Base-by-base conservation (phyloP, 2,797 vertebrate species). In the Catostomus latipinnis region DNA sequence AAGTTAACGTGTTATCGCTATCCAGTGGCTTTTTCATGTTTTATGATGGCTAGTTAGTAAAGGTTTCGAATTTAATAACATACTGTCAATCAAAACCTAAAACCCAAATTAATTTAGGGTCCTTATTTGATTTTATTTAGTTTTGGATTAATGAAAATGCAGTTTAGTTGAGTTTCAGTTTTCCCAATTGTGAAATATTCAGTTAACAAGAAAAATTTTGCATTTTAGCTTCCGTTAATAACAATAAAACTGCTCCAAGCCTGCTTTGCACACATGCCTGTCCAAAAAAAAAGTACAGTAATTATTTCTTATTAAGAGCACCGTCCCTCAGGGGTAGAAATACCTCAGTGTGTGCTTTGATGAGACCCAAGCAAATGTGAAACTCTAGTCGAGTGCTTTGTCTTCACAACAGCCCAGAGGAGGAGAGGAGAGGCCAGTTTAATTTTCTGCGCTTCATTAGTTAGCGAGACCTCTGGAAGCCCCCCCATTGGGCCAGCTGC, bases 211-310 rank as follows among this genome's bases (percentile, higher is more conserved):
- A 34, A 34, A 34, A 1, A 3, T 34, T 34, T 34, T 4, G 34
- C 34, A 34, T 34, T 34, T 34, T 34, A 34, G 34, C 34, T 34
- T 34, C 22, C 4, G 34, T 34, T 34, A 34, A 34, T 34, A 34
- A 34, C 34, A 34, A 34, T 34, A 34, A 34, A 34, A 34, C 34
- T 34, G 34, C 75, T 63, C 65, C 87, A 88, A 79, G 34, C 34
- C 34, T 34, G 34, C 34, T 34, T 34, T 34, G 2, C 92, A 87
- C 89, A 87, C 91, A 87, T 88, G 86, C 90, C 81, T 87, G 14
- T 10, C 89, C 91, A 90, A 79, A 45, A 65, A 18, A 90, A 92
- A 90, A 90, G 86, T 18, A 46, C 63, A 80, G 82, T 86, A 84
- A 86, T 84, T 81, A 88, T 83, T 77, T 88, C 82, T 86, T 86